Evolutionary conservation across 2,113 vertebrate species (phyloP).

Genomic region (Anoura caudifer): DNA sequence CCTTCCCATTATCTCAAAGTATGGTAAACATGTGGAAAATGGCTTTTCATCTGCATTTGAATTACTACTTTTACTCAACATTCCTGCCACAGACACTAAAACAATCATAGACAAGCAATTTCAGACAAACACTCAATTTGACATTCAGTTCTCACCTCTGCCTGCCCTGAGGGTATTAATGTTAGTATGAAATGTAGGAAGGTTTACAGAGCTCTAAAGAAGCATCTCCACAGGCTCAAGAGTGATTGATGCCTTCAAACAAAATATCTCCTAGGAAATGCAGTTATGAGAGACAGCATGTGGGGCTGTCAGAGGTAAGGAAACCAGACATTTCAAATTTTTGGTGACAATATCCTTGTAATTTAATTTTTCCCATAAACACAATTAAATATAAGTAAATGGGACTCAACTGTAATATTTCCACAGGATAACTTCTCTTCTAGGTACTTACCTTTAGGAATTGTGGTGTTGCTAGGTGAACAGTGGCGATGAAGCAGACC

Average conservation of each 20-base stretch:
- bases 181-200: rapidly evolving
- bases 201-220: background rate
- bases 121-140: background rate
- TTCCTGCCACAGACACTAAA: background rate
- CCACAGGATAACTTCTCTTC: background rate
- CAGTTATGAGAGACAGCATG: background rate
- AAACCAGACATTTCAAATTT: background rate
- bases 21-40: constrained; percentile 24
- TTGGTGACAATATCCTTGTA: background rate
- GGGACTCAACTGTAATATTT: background rate
- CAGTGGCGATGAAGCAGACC: constrained; percentile 85
- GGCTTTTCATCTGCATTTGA: constrained; percentile 3
- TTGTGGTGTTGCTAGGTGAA: constrained; percentile 86
- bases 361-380: background rate
- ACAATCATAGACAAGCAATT: background rate
- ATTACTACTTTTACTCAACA: background rate
- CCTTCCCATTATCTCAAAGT: constrained; percentile 25
- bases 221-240: background rate
- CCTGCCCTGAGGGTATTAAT: background rate
- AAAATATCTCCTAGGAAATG: background rate
- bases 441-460: constrained; percentile 84
- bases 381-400: background rate
- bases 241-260: background rate
- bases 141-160: background rate
- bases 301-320: background rate